Evolutionary conservation across 2,888 invertebrate genomes (phyloP), one percentile per base, ranked within the genome.

Genomic region (Clivina fossor): DNA sequence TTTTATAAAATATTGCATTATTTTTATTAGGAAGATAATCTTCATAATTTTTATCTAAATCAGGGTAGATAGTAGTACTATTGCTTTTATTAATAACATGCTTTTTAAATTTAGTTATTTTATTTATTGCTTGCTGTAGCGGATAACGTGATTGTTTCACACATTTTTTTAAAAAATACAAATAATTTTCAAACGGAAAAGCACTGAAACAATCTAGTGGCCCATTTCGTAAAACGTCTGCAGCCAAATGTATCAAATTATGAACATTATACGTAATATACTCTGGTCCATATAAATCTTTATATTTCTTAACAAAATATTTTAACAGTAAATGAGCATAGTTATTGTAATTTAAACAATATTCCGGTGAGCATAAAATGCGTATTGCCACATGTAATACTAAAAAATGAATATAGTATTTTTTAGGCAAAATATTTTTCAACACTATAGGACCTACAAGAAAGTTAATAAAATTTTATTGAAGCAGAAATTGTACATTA

Each of bases 221-320:
- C 28, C 55, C 56, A 18, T 57, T 35, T 33, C 30, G 41, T 11
- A 47, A 24, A 20, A 60, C 49, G 43, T 51, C 53, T 37, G 58
- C 30, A 26, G 53, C 44, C 13, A 61, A 15, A 48, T 60, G 60
- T 22, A 60, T 19, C 35, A 57, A 49, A 48, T 49, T 55, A 33
- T 61, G 61, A 30, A 61, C 53, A 55, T 60, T 60, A 41, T 61
- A 58, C 20, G 56, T 53, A 13, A 61, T 47, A 19, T 47, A 58
- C 32, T 60, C 41, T 44, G 49, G 13, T 8, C 48, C 56, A 47
- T 55, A 58, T 28, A 60, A 33, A 13, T 13, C 22, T 40, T 40
- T 40, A n/a, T 32, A 40, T 19, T 40, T 40, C 8, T 40, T 9
- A 40, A 40, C 40, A 13, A 40, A 40, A 4, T 19, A 40, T 37